Percentiles rank a stretch among this genome's conserved stretches.
phyloP scores from a whole-genome alignment of 2,888 invertebrate genomes.

The Dasypolia templi region DNA sequence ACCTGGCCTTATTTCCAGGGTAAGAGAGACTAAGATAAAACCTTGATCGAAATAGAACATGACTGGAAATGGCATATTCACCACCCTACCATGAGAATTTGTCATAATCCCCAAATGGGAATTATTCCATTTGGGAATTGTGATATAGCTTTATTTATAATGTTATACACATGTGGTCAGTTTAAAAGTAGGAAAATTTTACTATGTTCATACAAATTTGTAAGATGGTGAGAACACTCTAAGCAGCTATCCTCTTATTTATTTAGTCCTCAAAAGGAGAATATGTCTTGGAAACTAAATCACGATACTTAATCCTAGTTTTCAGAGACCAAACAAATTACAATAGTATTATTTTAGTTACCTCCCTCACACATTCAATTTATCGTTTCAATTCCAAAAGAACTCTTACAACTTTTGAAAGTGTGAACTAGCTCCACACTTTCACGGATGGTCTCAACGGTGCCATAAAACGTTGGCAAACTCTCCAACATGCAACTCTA shows the following conservation, averaged over 20 bases:
- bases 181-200: background rate
- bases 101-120: background rate
- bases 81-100: background rate
- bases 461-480: conserved; percentile 35
- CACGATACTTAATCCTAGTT: background rate
- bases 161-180: background rate
- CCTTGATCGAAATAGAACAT: background rate
- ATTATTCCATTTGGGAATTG: background rate
- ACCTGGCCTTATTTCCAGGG: conserved; percentile 76
- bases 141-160: background rate
- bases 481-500: conserved; percentile 41
- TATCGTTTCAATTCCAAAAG: conserved; percentile 6
- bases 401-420: conserved; percentile 15
- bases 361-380: background rate
- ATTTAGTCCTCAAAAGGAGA: background rate
- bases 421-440: conserved; percentile 28
- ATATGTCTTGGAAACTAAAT: background rate
- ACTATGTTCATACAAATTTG: background rate
- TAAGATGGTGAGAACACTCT: background rate
- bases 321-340: background rate
- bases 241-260: background rate
- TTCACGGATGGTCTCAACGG: conserved; percentile 32
- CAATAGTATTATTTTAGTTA: too few species aligned
- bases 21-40: conserved; percentile 65
- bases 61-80: background rate